These are phyloP conservation scores for Drosophila lini DNA, from an alignment of 1,140 invertebrate species.

Conservation along the genomic window DNA sequence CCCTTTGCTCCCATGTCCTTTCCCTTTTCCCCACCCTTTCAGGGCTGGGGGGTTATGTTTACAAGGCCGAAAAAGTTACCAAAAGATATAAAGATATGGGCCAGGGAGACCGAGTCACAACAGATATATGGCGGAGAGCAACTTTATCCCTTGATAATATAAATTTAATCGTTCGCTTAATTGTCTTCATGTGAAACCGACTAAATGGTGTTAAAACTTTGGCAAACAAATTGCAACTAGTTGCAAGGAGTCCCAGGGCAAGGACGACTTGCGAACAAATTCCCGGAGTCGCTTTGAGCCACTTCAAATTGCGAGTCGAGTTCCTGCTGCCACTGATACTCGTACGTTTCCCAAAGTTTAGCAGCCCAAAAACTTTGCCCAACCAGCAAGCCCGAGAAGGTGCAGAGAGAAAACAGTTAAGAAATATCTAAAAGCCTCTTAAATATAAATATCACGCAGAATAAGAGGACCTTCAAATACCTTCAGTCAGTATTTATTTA, in stretches of 20 bases:
- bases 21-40: background rate
- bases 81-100: constrained; percentile 9
- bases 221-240: constrained; percentile 81
- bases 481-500: background rate
- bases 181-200: constrained; percentile 81
- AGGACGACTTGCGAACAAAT: constrained; percentile 74
- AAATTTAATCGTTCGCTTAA: constrained; percentile 82
- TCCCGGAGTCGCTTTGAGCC: constrained; percentile 63
- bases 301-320: constrained; percentile 71
- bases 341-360: constrained; percentile 65
- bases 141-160: constrained; percentile 77
- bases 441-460: background rate
- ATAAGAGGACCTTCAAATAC: background rate
- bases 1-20: background rate
- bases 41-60: constrained; percentile 16
- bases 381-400: constrained; percentile 13
- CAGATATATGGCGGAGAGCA: constrained; percentile 20
- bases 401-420: background rate
- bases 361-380: constrained; percentile 59
- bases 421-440: background rate
- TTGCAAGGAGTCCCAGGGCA: constrained; percentile 58
- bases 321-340: constrained; percentile 72
- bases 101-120: background rate
- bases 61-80: constrained; percentile 57
- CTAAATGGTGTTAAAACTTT: constrained; percentile 82